These are phyloP conservation scores for Aleiodes leptofemur DNA, from an alignment of 2,888 invertebrate genomes.

Conservation along the genomic window DNA sequence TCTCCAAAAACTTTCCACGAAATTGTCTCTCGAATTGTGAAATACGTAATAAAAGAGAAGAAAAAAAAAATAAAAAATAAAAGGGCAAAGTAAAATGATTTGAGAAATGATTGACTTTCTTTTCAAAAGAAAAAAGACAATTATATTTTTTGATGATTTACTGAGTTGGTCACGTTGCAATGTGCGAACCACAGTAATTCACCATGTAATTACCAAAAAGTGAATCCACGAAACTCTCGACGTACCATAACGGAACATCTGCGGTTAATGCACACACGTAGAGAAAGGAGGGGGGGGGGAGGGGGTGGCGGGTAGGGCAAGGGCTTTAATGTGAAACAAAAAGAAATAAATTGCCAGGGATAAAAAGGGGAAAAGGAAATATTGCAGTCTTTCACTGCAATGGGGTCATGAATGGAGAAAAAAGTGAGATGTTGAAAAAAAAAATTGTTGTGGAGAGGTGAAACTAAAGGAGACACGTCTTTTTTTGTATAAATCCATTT, in stretches of 20 bases:
- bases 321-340: constrained; percentile 17
- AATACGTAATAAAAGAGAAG: background rate
- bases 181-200: constrained; percentile 41
- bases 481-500: no score
- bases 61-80: background rate
- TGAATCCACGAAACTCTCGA: constrained; percentile 27
- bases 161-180: constrained; percentile 21
- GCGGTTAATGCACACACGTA: constrained; percentile 16
- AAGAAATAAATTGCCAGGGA: constrained; percentile 10
- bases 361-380: background rate
- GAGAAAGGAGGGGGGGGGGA: background rate
- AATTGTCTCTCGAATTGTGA: background rate
- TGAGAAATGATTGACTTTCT: constrained; percentile 33
- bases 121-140: constrained; percentile 17
- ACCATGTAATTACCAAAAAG: constrained; percentile 47
- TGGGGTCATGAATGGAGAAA: background rate
- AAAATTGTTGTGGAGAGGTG: no score
- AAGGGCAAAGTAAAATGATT: background rate
- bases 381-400: constrained; percentile 9
- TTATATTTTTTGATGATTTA: constrained; percentile 31
- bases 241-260: constrained; percentile 27
- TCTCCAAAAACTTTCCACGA: background rate
- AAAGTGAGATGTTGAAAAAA: no score
- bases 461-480: no score
- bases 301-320: background rate